phyloP scores from a whole-genome alignment of 1,140 invertebrate genomes.

The Periplaneta americana region DNA sequence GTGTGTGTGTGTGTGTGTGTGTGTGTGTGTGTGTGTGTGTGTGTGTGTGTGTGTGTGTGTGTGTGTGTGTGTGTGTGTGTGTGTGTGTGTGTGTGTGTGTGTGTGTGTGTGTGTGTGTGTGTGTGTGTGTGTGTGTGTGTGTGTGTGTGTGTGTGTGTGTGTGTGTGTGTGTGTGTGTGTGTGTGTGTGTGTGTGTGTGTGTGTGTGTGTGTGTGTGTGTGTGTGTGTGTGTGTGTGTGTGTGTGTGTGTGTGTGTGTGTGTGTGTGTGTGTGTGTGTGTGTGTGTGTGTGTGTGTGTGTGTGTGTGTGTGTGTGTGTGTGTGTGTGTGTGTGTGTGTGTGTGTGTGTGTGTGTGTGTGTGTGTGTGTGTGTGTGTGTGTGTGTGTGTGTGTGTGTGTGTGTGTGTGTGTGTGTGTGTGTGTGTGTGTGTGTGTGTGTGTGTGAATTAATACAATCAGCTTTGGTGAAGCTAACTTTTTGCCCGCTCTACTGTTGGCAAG shows the following conservation, averaged over 20 bases:
- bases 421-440: conserved; percentile 19
- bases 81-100: conserved; percentile 21
- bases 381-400: conserved; percentile 19
- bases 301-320: conserved; percentile 25
- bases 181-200: conserved; percentile 24
- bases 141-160: conserved; percentile 20
- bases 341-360: conserved; percentile 21
- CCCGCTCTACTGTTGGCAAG: no score
- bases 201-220: conserved; percentile 23
- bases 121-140: conserved; percentile 21
- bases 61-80: conserved; percentile 21
- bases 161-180: conserved; percentile 23
- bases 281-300: conserved; percentile 24
- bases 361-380: conserved; percentile 21
- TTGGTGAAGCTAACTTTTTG: no score
- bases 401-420: conserved; percentile 20
- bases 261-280: conserved; percentile 24
- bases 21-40: conserved; percentile 30
- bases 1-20: conserved; percentile 29
- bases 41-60: conserved; percentile 24
- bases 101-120: conserved; percentile 21
- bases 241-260: conserved; percentile 25
- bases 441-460: no score
- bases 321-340: conserved; percentile 23
- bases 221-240: conserved; percentile 25